Evolutionary conservation across 2,797 vertebrate species (phyloP).

Genomic region (Euphonia xanthogaster): DNA sequence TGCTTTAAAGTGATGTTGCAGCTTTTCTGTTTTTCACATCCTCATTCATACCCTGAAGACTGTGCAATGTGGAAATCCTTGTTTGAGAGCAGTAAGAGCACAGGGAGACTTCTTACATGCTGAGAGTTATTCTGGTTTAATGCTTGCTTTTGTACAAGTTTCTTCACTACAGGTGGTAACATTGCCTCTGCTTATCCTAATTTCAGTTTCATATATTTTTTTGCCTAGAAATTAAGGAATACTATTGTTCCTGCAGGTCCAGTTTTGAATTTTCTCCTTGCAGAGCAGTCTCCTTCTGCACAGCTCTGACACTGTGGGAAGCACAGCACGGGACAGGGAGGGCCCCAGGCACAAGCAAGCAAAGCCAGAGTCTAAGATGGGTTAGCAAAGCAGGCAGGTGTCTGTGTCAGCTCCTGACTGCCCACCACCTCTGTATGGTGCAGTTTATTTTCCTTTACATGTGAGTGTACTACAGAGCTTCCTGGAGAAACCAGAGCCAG

Average conservation of each 20-base stretch:
- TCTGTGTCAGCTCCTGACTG: background rate
- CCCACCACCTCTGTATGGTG: background rate
- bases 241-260: background rate
- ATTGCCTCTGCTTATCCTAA: background rate
- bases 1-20: background rate
- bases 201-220: background rate
- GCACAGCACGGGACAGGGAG: background rate
- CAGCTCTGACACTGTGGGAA: background rate
- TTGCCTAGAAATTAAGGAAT: background rate
- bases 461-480: background rate
- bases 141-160: fast-evolving
- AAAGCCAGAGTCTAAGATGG: background rate
- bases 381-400: conserved; percentile 43
- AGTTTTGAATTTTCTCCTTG: background rate
- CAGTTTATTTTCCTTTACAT: background rate
- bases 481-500: background rate
- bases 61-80: background rate
- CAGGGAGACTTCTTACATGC: background rate
- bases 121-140: background rate
- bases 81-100: background rate
- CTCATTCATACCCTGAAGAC: background rate
- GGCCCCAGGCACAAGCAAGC: conserved; percentile 42
- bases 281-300: background rate
- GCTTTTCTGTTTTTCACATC: background rate
- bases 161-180: background rate